Evolutionary conservation across 2,797 vertebrate species (phyloP), one percentile per base, ranked within the genome.

Genomic region (Dromococcyx pavoninus): DNA sequence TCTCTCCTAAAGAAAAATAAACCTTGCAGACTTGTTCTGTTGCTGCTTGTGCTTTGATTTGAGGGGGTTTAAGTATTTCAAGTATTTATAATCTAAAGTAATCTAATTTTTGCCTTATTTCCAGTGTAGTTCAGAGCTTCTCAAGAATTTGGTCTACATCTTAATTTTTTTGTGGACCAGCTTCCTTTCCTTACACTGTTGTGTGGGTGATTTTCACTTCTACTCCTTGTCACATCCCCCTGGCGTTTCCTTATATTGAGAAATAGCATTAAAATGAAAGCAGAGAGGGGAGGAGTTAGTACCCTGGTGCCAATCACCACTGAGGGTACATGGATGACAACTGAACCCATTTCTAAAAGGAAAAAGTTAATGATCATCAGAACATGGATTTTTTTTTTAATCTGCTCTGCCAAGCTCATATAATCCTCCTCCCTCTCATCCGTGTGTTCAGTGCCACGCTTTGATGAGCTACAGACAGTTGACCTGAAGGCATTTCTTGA

Each of bases 401-500:
- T 88, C 51, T 86, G 18, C 10, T 84, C 33, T 90, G 10, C 56
- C 8, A 1, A 62, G 54, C 58, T 83, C 13, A 2, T 54, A 22
- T 54, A 84, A 74, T 79, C 65, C 30, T 76, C 72, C 66, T 67
- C 80, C 58, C 19, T 48, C 74, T 62, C 61, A 72, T 87, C 80
- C 71, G 5, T 87, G 53, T 95, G 91, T 95, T 91, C 81, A 73
- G 67, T 86, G 71, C 62, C 91, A 17, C 24, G 13, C 76, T 94
- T 83, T 75, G 92, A 91, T 96, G 78, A 96, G 84, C 75, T 93
- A 66, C 73, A 91, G 71, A 75, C 48, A 60, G 79, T 56, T 92
- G 94, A 94, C 87, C 71, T 57, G 84, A 78, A 95, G 95, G 91
- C 83, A 88, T 96, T 94, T 94, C 76, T 94, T 95, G 89, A 95